Evolutionary conservation across 2,888 invertebrate genomes (phyloP).

Genomic region (Mythimna impura): DNA sequence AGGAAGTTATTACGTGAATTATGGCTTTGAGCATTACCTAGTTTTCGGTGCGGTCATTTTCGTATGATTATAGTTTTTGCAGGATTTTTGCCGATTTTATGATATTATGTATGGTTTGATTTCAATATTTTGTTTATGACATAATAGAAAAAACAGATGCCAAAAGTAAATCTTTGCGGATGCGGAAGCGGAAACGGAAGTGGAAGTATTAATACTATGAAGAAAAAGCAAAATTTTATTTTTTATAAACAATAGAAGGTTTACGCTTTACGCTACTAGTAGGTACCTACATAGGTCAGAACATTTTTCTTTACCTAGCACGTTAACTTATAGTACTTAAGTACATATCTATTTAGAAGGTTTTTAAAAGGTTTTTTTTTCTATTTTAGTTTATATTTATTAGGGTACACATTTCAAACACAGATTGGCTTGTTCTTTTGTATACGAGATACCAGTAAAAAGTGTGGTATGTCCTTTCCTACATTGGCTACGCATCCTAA

Average conservation of each 20-base stretch:
- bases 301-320: background rate
- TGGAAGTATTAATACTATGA: no score
- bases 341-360: background rate
- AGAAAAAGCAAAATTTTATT: no score
- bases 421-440: background rate
- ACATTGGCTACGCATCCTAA: constrained; percentile 30
- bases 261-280: background rate
- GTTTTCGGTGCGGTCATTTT: constrained; percentile 5
- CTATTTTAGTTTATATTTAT: background rate
- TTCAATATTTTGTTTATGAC: no score
- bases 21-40: background rate
- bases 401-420: background rate
- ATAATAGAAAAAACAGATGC: background rate
- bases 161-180: no score
- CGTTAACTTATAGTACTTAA: background rate
- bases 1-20: constrained; percentile 19
- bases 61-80: background rate
- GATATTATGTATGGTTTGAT: no score
- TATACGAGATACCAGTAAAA: background rate
- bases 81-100: background rate
- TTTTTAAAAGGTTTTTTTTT: no score
- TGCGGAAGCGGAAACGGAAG: no score
- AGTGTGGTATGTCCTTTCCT: constrained; percentile 3
- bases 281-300: background rate
- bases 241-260: no score